Evolutionary conservation across 2,888 invertebrate genomes (phyloP).

Genomic region (Lypha dubia): DNA sequence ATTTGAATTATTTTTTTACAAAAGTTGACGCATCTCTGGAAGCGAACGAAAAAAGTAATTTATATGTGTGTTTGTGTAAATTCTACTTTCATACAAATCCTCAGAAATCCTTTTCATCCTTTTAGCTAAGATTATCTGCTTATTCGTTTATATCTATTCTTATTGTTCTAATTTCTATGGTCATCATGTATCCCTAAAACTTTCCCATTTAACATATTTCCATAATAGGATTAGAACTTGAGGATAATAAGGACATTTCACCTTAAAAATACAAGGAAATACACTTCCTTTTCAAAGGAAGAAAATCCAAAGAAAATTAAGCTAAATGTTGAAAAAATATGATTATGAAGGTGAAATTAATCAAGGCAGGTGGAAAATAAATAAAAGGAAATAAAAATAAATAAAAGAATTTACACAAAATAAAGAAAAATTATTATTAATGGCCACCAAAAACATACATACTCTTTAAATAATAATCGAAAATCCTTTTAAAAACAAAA

Average conservation of each 20-base stretch:
- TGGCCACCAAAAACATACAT: not conserved
- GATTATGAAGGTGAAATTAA: slow-evolving; percentile 10
- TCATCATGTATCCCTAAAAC: slow-evolving; percentile 25
- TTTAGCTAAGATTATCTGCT: slow-evolving; percentile 28
- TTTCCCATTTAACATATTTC: slow-evolving; percentile 35
- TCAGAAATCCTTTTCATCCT: not conserved
- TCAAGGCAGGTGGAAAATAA: not conserved
- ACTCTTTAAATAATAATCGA: slow-evolving; percentile 5
- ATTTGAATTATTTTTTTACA: too few species aligned
- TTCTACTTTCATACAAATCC: not conserved
- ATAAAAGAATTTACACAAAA: not conserved
- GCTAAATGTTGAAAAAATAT: slow-evolving; percentile 48
- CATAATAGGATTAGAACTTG: slow-evolving; percentile 59
- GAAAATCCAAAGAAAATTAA: slow-evolving; percentile 36
- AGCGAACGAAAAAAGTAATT: too few species aligned
- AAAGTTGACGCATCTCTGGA: too few species aligned
- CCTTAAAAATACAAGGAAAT: slow-evolving; percentile 16
- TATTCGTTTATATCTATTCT: slow-evolving; percentile 17
- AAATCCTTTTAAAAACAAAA: not conserved
- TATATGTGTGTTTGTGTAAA: not conserved
- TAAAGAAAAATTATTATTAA: not conserved
- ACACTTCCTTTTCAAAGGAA: not conserved
- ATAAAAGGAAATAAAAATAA: not conserved
- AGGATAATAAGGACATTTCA: slow-evolving; percentile 51
- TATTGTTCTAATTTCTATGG: slow-evolving; percentile 11